Evolutionary conservation across 2,888 invertebrate species (phyloP).

Genomic region (Volucella zonaria): DNA sequence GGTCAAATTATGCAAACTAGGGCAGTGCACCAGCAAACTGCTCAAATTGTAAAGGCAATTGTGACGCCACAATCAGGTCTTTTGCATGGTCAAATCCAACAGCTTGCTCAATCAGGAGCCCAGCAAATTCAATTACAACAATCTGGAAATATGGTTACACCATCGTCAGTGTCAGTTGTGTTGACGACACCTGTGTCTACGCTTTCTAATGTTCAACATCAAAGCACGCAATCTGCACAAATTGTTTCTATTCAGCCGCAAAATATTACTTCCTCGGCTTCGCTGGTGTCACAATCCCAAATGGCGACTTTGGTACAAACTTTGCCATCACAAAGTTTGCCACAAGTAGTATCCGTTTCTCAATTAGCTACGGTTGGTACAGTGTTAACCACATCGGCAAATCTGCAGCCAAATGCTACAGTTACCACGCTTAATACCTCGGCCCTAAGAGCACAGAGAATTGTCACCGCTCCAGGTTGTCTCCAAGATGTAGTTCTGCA

Average conservation of each 20-base stretch:
- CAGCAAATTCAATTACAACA: constrained; percentile 78
- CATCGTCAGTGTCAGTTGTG: constrained; percentile 82
- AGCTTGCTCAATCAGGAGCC: constrained; percentile 81
- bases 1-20: constrained; percentile 76
- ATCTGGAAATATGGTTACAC: constrained; percentile 76
- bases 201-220: constrained; percentile 77
- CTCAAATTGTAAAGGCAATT: constrained; percentile 82
- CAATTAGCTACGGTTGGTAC: constrained; percentile 82
- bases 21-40: constrained; percentile 79
- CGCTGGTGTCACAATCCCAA: constrained; percentile 74
- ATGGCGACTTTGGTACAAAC: constrained; percentile 81
- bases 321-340: constrained; percentile 79
- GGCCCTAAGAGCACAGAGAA: constrained; percentile 80
- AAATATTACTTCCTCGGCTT: constrained; percentile 78
- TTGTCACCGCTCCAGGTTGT: constrained; percentile 80
- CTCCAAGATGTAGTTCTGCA: constrained; percentile 82
- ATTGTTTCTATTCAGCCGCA: constrained; percentile 82
- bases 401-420: constrained; percentile 78
- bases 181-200: constrained; percentile 81
- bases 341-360: constrained; percentile 83
- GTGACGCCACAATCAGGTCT: constrained; percentile 79
- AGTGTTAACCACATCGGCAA: constrained; percentile 81
- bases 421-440: constrained; percentile 81
- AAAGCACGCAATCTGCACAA: constrained; percentile 77
- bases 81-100: constrained; percentile 83